These are phyloP conservation scores for Scaeva pyrastri DNA, from an alignment of 2,888 invertebrate genomes.

Conservation along the genomic window DNA sequence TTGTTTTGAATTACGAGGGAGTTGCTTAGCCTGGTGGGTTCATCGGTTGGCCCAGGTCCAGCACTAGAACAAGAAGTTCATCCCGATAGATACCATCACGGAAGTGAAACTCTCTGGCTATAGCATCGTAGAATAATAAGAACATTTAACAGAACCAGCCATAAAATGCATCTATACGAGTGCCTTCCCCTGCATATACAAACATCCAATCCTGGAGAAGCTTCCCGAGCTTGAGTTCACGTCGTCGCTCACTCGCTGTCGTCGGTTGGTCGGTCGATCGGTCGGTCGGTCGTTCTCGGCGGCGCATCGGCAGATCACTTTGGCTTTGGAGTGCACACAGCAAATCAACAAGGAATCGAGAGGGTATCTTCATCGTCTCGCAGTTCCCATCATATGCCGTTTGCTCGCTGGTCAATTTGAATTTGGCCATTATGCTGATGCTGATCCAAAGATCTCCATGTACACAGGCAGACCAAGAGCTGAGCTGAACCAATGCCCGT, in stretches of 20 bases:
- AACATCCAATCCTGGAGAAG: conserved; percentile 10
- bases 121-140: conserved; percentile 70
- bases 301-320: conserved; percentile 38
- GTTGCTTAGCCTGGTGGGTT: conserved; percentile 58
- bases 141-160: conserved; percentile 74
- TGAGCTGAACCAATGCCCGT: background rate
- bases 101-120: conserved; percentile 67
- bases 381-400: conserved; percentile 69
- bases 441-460: conserved; percentile 34
- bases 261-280: too few species aligned
- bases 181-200: background rate
- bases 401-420: conserved; percentile 71
- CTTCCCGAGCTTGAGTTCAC: background rate
- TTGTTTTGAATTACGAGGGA: conserved; percentile 74
- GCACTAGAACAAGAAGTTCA: conserved; percentile 45
- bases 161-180: conserved; percentile 62
- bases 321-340: conserved; percentile 35
- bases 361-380: conserved; percentile 26
- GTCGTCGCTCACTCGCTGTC: too few species aligned
- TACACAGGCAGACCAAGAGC: background rate
- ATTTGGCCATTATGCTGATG: conserved; percentile 61
- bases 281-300: too few species aligned
- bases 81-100: conserved; percentile 69
- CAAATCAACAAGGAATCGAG: conserved; percentile 26
- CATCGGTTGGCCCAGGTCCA: conserved; percentile 52